Conservation (phyloP, 2,888 invertebrate genomes). For the Campoletis raptor region DNA sequence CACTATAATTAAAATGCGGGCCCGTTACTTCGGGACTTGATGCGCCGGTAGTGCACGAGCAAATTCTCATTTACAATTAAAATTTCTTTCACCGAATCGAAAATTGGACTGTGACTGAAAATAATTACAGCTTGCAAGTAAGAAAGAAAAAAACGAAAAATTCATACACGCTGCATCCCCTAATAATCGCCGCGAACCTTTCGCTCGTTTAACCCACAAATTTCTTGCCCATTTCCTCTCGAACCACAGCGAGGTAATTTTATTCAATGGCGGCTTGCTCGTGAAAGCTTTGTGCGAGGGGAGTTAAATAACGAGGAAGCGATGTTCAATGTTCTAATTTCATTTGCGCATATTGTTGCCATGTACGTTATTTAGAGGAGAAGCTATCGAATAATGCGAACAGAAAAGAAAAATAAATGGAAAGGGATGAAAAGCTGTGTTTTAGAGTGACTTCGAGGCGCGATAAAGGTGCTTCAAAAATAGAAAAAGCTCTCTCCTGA, state of each 20-base stretch:
- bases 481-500: constrained; percentile 66
- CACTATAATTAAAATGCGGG: neutral
- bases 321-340: constrained; percentile 13
- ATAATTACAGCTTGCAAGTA: neutral
- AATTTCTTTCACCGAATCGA: neutral
- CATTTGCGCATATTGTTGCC: neutral
- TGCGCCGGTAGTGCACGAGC: neutral
- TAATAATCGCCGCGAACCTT: neutral
- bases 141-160: neutral
- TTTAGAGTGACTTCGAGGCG: constrained; percentile 63
- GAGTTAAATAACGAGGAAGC: constrained; percentile 6
- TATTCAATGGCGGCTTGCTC: constrained; percentile 14
- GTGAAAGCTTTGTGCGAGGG: neutral
- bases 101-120: neutral
- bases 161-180: neutral
- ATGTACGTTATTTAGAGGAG: constrained; percentile 8
- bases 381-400: constrained; percentile 26
- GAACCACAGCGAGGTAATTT: constrained; percentile 2
- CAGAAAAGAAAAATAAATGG: constrained; percentile 16
- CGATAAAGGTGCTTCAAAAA: constrained; percentile 71
- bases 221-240: neutral
- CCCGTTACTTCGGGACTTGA: neutral
- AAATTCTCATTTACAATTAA: neutral
- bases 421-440: constrained; percentile 53
- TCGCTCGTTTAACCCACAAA: neutral